Base-by-base conservation (phyloP, 2,888 invertebrate species). In the Cephonodes hylas region DNA sequence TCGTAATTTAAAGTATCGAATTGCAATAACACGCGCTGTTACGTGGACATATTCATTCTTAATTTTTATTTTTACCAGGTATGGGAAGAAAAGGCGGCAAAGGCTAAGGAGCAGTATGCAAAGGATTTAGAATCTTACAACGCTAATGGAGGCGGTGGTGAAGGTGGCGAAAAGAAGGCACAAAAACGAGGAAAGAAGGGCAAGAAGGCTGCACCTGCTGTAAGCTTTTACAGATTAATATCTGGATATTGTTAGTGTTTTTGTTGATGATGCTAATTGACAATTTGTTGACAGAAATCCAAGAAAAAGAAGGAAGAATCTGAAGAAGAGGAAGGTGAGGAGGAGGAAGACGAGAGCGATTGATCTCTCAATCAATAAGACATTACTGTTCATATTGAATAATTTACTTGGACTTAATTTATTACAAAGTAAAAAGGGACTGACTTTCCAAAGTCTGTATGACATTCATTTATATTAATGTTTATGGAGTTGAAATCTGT, bases 51-150 rank as follows among this genome's bases (percentile, higher is more conserved):
- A n/a, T n/a, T n/a, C n/a, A n/a, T n/a, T n/a, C n/a, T n/a, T n/a
- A n/a, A n/a, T n/a, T n/a, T n/a, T n/a, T n/a, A n/a, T n/a, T n/a
- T n/a, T n/a, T n/a, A n/a, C 45, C 73, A 96, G 96, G 96, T 97
- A 89, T 99, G 97, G 97, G 99, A 99, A 76, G 95, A 95, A 71
- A 97, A 97, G 85, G 97, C 97, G 4, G 96, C 95, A 18, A 95
- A 96, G 85, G 96, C 96, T 56, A 99, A 98, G 89, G 96, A 97
- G 82, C 96, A 97, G 64, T 99, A 99, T 86, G 95, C 95, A 62
- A 95, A 95, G 80, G 97, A 96, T 60, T 96, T 99, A 94, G 96
- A 96, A 81, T 98, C 97, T 78, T 99, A 97, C 86, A 96, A 96
- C 83, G 96, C 95, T 23, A 95, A 95, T 67, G 96, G 96, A 42